A percentile compares a stretch with the other conserved stretches of the same genome.
Conservation (phyloP, 2,888 invertebrate genomes). For the Leuctra nigra region DNA sequence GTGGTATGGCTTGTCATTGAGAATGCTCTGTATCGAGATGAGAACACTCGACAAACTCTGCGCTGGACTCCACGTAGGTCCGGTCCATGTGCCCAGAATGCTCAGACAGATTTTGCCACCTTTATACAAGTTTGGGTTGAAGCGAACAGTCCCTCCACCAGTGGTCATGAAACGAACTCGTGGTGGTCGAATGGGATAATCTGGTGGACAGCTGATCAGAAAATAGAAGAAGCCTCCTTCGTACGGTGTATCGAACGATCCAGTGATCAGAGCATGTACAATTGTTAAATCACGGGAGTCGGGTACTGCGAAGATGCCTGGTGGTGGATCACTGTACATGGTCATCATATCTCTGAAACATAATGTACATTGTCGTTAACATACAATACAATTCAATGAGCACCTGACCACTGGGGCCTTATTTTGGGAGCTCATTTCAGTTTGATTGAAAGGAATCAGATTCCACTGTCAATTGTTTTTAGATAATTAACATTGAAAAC, state of each 20-base stretch:
- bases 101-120: slow-evolving; percentile 46
- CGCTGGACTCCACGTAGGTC: slow-evolving; percentile 52
- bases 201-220: slow-evolving; percentile 46
- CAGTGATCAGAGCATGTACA: slow-evolving; percentile 50
- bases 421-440: too few species aligned
- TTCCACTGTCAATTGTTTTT: too few species aligned
- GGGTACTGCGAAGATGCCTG: slow-evolving; percentile 48
- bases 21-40: slow-evolving; percentile 51
- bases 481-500: too few species aligned
- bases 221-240: slow-evolving; percentile 49
- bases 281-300: slow-evolving; percentile 47
- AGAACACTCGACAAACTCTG: slow-evolving; percentile 47
- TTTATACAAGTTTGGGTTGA: slow-evolving; percentile 56
- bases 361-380: slow-evolving; percentile 43
- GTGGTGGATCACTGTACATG: slow-evolving; percentile 48
- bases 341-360: slow-evolving; percentile 46
- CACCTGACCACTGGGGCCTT: neutral
- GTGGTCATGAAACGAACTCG: slow-evolving; percentile 53
- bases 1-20: slow-evolving; percentile 55
- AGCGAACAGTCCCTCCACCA: slow-evolving; percentile 49
- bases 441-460: too few species aligned
- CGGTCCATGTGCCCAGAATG: slow-evolving; percentile 43
- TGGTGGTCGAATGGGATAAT: slow-evolving; percentile 51
- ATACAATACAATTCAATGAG: slow-evolving; percentile 42
- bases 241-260: slow-evolving; percentile 55